Evolutionary conservation across 2,797 vertebrate species (phyloP).

Genomic region (Chiloscyllium punctatum): DNA sequence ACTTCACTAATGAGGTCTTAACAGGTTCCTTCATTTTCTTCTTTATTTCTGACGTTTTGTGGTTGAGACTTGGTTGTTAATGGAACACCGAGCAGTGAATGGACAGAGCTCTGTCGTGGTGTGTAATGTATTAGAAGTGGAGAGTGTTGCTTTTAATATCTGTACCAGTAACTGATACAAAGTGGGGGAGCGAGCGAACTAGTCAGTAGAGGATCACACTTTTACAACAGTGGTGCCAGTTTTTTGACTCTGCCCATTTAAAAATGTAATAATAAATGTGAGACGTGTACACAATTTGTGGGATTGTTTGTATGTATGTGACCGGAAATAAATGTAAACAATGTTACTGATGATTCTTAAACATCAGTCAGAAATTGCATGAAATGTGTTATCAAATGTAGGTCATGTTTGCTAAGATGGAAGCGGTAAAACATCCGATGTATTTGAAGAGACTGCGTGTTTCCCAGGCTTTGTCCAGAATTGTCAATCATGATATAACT

Average conservation of each 20-base stretch:
- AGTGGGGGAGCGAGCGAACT: not conserved
- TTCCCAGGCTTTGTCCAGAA: not conserved
- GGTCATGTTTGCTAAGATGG: not conserved
- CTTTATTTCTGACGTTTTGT: not conserved
- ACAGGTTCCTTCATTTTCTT: not conserved
- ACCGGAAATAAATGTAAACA: not conserved
- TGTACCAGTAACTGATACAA: not conserved
- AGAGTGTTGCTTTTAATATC: not conserved
- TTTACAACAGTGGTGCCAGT: no score
- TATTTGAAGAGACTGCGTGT: not conserved
- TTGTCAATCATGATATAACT: not conserved
- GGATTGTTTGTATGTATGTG: constrained; percentile 7
- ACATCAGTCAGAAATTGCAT: no score
- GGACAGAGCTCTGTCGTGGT: not conserved
- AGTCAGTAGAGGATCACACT: not conserved
- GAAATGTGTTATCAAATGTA: not conserved
- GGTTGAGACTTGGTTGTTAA: not conserved
- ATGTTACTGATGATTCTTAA: not conserved
- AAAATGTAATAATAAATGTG: not conserved
- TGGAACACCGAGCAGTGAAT: not conserved
- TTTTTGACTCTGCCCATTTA: not conserved
- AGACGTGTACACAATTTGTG: not conserved
- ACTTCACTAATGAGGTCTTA: not conserved
- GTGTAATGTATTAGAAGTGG: not conserved
- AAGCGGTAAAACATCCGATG: not conserved